Conservation (phyloP, 1,140 invertebrate species). For the Drosophila mayri region DNA sequence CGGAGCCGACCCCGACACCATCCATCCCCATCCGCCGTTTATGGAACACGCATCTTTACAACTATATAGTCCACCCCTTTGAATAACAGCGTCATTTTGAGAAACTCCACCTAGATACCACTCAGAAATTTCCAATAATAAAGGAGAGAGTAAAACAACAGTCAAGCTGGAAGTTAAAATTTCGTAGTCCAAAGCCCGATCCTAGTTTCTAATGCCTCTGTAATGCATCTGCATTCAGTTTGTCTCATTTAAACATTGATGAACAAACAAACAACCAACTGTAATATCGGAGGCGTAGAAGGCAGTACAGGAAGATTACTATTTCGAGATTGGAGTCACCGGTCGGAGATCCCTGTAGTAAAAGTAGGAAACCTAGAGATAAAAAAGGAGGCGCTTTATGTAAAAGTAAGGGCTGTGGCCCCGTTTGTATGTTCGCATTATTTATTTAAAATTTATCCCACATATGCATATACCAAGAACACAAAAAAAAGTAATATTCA, state of each 20-base stretch:
- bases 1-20: slow-evolving; percentile 36
- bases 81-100: slow-evolving; percentile 29
- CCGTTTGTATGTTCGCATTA: slow-evolving; percentile 40
- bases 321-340: neutral
- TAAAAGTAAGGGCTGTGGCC: slow-evolving; percentile 3
- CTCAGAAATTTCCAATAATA: slow-evolving; percentile 37
- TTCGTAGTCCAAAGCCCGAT: slow-evolving; percentile 14
- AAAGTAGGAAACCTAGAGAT: neutral
- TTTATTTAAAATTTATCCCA: slow-evolving; percentile 31
- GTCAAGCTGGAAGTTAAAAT: slow-evolving; percentile 31
- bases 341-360: neutral
- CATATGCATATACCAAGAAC: slow-evolving; percentile 41
- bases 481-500: slow-evolving; percentile 24
- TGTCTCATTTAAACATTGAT: neutral
- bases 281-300: neutral
- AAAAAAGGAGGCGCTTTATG: neutral
- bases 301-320: neutral
- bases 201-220: slow-evolving; percentile 11
- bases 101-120: slow-evolving; percentile 42
- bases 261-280: slow-evolving; percentile 1
- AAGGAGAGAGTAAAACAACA: slow-evolving; percentile 43
- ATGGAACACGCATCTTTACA: slow-evolving; percentile 42
- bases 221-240: slow-evolving; percentile 2
- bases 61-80: slow-evolving; percentile 19
- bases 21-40: slow-evolving; percentile 31